phyloP scores from a whole-genome alignment of 2,113 vertebrate genomes.

The Sceloporus tristichus region DNA sequence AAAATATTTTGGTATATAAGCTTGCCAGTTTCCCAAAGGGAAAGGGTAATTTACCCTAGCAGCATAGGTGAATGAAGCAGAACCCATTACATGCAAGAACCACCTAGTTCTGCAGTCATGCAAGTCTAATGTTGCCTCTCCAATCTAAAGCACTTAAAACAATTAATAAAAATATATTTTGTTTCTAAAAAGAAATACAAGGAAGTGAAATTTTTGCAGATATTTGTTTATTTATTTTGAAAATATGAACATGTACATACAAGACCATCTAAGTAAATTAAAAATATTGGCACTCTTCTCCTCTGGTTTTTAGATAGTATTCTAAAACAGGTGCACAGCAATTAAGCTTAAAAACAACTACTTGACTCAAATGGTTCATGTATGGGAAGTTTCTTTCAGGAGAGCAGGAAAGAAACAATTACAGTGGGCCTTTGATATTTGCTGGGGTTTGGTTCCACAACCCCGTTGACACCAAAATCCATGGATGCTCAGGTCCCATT shows the following conservation, averaged over 20 bases:
- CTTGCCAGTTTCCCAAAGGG: neutral
- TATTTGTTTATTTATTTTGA: neutral
- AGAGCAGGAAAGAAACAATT: neutral
- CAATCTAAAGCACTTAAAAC: neutral
- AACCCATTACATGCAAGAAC: neutral
- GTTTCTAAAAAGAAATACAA: neutral
- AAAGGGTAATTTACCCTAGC: neutral
- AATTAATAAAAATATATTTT: neutral
- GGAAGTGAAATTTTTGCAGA: neutral
- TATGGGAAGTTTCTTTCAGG: neutral
- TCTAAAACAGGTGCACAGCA: neutral
- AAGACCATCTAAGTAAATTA: neutral
- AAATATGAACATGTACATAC: neutral
- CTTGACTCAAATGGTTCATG: neutral
- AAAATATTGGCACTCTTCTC: neutral
- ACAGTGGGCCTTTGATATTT: too few relatives aligned
- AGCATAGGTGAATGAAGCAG: neutral
- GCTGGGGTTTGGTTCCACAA: too few relatives aligned
- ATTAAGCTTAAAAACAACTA: neutral
- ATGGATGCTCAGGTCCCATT: too few relatives aligned
- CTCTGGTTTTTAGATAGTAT: neutral
- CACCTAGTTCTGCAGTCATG: neutral
- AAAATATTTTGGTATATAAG: neutral
- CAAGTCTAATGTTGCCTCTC: neutral
- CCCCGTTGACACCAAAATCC: too few relatives aligned